A percentile compares a stretch with the other conserved stretches of the same genome.
These are phyloP conservation scores for Anguilla japonica DNA, from an alignment of 2,113 vertebrate species.

Conservation along the genomic window DNA sequence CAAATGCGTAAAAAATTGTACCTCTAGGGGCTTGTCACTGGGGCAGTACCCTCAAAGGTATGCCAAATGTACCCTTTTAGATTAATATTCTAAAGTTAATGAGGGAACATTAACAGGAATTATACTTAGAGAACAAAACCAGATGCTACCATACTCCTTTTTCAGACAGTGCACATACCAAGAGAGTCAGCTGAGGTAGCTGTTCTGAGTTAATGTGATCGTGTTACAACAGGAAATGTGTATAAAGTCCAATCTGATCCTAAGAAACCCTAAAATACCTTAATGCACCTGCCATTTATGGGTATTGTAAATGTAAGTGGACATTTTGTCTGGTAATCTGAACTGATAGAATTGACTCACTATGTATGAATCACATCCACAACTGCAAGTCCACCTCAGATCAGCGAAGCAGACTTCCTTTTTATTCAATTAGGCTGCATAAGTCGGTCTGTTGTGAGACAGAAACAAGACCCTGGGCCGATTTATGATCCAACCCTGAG, in stretches of 20 bases:
- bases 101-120: no score
- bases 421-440: constrained; percentile 37
- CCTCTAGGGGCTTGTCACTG: no score
- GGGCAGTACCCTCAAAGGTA: no score
- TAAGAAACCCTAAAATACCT: not conserved
- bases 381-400: constrained; percentile 22
- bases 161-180: not conserved
- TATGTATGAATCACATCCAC: not conserved
- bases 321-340: not conserved
- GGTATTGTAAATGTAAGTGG: not conserved
- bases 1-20: no score
- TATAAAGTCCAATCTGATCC: not conserved
- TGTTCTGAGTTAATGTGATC: not conserved
- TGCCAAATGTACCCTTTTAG: no score
- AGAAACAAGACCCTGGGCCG: constrained; percentile 45
- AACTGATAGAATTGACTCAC: not conserved
- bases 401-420: constrained; percentile 31
- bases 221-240: not conserved
- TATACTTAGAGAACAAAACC: no score
- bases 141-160: no score
- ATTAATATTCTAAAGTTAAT: no score
- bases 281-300: not conserved
- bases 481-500: constrained; percentile 33
- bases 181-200: not conserved
- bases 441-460: constrained; percentile 40